phyloP scores from a whole-genome alignment of 2,797 vertebrate species.

The Malurus splendens region DNA sequence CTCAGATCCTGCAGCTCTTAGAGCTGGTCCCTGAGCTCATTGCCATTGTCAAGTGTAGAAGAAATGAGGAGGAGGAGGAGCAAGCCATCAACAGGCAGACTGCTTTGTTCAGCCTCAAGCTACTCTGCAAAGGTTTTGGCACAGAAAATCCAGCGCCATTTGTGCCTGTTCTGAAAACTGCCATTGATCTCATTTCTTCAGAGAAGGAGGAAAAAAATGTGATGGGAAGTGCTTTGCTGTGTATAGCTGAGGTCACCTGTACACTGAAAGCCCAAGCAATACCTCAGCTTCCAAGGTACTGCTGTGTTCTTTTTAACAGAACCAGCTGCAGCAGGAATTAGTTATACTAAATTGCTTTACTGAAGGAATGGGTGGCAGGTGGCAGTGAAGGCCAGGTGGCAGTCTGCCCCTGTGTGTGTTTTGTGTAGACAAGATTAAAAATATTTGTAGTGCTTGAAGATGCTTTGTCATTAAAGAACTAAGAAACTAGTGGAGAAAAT shows the following conservation, averaged over 20 bases:
- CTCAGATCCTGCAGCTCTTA: conserved; percentile 79
- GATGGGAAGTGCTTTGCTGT: conserved; percentile 86
- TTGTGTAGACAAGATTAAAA: background rate
- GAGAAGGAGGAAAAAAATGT: conserved; percentile 87
- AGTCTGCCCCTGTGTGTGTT: background rate
- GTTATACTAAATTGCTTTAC: background rate
- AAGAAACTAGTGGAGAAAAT: background rate
- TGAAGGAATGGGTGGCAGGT: background rate
- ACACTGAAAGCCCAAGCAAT: conserved; percentile 83
- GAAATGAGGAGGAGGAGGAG: conserved; percentile 71
- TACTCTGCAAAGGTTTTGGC: conserved; percentile 90
- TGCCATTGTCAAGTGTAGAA: conserved; percentile 70
- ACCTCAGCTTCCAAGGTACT: conserved; percentile 87
- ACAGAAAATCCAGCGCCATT: conserved; percentile 73
- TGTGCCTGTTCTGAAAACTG: conserved; percentile 76
- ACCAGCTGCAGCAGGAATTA: background rate
- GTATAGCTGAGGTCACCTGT: conserved; percentile 83
- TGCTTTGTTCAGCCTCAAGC: conserved; percentile 90
- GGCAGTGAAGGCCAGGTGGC: background rate
- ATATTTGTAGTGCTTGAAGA: background rate
- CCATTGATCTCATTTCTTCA: conserved; percentile 71
- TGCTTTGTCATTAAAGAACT: background rate
- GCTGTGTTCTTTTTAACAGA: background rate
- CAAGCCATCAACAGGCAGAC: conserved; percentile 92
- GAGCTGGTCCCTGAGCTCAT: conserved; percentile 81